A percentile compares a stretch with the other conserved stretches of the same genome.
These are phyloP conservation scores for Scaptodrosophila latifasciaeformis DNA, from an alignment of 2,888 invertebrate genomes.

Conservation along the genomic window DNA sequence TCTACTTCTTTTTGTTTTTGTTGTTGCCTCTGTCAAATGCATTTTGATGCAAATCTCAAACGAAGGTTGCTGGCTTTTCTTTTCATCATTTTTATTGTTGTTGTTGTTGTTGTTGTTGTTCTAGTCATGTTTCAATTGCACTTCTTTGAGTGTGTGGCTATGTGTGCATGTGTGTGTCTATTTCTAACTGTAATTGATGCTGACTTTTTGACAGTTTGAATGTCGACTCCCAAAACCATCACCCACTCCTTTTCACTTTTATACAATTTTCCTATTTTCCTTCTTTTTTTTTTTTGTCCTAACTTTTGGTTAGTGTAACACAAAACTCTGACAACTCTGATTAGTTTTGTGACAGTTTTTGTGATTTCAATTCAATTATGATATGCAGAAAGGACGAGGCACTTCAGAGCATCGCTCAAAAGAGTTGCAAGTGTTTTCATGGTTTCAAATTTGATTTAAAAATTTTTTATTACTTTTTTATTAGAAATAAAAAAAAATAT, in stretches of 20 bases:
- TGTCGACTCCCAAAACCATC: slow-evolving; percentile 33
- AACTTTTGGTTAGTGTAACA: slow-evolving; percentile 40
- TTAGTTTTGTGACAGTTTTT: slow-evolving; percentile 65
- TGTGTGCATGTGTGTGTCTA: slow-evolving; percentile 2
- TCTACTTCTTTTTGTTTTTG: too few species aligned
- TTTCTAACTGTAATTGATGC: slow-evolving; percentile 69
- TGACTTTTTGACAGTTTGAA: slow-evolving; percentile 73
- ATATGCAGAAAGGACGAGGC: slow-evolving; percentile 41
- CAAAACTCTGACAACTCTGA: slow-evolving; percentile 55
- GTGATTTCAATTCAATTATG: slow-evolving; percentile 70
- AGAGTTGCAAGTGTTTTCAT: too few species aligned
- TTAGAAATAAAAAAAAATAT: too few species aligned
- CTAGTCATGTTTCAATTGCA: slow-evolving; percentile 29
- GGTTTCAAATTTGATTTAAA: too few species aligned
- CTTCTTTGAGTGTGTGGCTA: slow-evolving; percentile 48
- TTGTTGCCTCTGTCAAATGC: slow-evolving; percentile 40
- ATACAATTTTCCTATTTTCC: too few species aligned
- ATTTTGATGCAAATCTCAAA: slow-evolving; percentile 63
- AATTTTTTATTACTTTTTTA: too few species aligned
- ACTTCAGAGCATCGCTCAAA: too few species aligned
- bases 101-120: background rate
- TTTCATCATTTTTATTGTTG: slow-evolving; percentile 6
- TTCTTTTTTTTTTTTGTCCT: too few species aligned
- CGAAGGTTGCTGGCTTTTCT: slow-evolving; percentile 24
- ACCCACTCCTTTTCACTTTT: background rate